These are phyloP conservation scores for Oryzias celebensis DNA, from an alignment of 2,113 vertebrate genomes.

Conservation along the genomic window DNA sequence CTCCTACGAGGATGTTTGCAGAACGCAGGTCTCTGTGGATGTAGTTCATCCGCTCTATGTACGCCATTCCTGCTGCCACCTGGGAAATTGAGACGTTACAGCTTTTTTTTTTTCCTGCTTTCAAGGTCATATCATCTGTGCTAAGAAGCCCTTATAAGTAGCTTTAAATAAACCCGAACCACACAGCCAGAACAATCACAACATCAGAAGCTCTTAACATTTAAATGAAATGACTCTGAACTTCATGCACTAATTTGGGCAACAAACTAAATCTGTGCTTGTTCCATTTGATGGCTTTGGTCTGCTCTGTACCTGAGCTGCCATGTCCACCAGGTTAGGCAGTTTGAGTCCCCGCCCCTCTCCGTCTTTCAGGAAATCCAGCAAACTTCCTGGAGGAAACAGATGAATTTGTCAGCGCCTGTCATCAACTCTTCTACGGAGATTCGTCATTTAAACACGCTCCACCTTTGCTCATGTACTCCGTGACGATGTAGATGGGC, in stretches of 20 bases:
- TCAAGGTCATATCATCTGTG: conserved; percentile 23
- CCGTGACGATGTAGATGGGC: conserved; percentile 98
- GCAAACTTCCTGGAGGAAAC: conserved; percentile 87
- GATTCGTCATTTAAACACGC: background rate
- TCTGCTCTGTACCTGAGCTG: conserved; percentile 85
- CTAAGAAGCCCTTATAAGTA: background rate
- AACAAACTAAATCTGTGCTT: no score
- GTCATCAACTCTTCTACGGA: background rate
- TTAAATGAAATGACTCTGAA: no score
- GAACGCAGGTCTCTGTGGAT: conserved; percentile 97
- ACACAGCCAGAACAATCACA: background rate
- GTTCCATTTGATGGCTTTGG: no score
- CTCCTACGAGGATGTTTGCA: conserved; percentile 97
- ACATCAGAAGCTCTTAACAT: background rate
- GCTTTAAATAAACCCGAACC: background rate
- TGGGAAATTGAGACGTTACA: conserved; percentile 48
- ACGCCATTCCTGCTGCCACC: conserved; percentile 97
- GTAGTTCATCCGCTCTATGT: conserved; percentile 99
- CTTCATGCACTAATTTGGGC: no score
- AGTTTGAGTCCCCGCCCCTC: conserved; percentile 93
- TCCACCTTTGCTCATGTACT: conserved; percentile 98
- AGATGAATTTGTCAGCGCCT: background rate
- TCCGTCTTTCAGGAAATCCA: conserved; percentile 94
- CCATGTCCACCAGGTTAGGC: conserved; percentile 99
- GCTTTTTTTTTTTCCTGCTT: conserved; percentile 14